Evolutionary conservation across 2,113 vertebrate species (phyloP), one percentile per base, ranked within the genome.

Genomic region (Dromiciops gliroides): DNA sequence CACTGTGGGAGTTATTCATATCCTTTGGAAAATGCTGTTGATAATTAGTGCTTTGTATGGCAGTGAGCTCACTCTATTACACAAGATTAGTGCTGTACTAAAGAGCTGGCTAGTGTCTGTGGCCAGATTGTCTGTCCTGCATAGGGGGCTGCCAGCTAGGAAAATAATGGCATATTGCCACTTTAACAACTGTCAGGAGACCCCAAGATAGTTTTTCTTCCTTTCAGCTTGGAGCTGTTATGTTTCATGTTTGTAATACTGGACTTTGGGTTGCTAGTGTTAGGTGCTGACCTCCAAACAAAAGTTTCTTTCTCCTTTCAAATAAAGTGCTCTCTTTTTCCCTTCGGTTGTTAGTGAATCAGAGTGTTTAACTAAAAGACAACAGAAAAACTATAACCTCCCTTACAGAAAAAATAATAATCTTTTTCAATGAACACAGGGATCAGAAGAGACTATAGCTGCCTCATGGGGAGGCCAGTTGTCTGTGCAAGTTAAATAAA

Each of bases 21-120:
- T 97, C 97, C 97, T 98, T 97, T 97, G 97, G 98, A 98, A 98
- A 98, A 98, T 91, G 94, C 98, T 98, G 97, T 94, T 98, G 98
- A 98, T 99, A 98, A 99, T 98, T 98, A 98, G 97, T 93, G 97
- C 98, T 98, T 98, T 98, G 98, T 98, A 91, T 92, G 97, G 97
- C 8, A 3, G 98, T 99, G 98, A 99, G 98, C 98, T 99, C 98
- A 98, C 97, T 89, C 96, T 98, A 97, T 98, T 98, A 98, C 98
- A 97, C 97, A 98, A 98, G 98, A 98, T 98, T 98, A 98, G 97
- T 91, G 94, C 97, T 95, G 97, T 96, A 96, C 98, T 97, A 98
- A 95, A 97, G 97, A 98, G 96, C 98, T 95, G 98, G 95, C 97
- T 96, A 92, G 97, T 97, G 95, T 97, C 97, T 97, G 95, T 94